phyloP scores from a whole-genome alignment of 1,140 invertebrate species.

The Pseudomyrmex sp. region DNA sequence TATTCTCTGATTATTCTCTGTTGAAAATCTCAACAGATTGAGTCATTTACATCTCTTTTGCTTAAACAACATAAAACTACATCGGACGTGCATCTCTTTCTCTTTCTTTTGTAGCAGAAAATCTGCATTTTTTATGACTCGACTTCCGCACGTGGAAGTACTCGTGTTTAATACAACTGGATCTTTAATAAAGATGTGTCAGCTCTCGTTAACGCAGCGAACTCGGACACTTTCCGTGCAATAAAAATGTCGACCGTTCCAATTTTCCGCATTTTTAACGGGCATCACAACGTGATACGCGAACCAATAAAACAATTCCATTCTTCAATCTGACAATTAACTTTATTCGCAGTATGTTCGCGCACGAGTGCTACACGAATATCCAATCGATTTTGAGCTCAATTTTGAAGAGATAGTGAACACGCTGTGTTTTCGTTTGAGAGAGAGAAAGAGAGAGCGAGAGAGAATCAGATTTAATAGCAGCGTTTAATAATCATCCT shows the following conservation, averaged over 20 bases:
- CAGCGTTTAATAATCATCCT: neutral
- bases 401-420: neutral
- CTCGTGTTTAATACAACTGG: neutral
- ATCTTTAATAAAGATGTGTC: neutral
- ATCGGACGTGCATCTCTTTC: neutral
- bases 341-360: conserved; percentile 1
- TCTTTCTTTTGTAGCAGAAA: no score
- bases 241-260: neutral
- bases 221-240: neutral
- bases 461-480: no score
- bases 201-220: neutral
- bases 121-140: neutral
- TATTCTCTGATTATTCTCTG: no score
- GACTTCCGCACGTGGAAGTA: neutral
- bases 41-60: neutral
- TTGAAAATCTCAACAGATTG: no score
- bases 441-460: no score
- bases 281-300: neutral
- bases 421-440: neutral
- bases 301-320: conserved; percentile 25
- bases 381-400: conserved; percentile 9
- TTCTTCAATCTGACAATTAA: conserved; percentile 33
- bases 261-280: conserved; percentile 11
- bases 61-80: neutral
- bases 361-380: neutral